phyloP scores from a whole-genome alignment of 2,797 vertebrate genomes.

The Nannoperca australis region DNA sequence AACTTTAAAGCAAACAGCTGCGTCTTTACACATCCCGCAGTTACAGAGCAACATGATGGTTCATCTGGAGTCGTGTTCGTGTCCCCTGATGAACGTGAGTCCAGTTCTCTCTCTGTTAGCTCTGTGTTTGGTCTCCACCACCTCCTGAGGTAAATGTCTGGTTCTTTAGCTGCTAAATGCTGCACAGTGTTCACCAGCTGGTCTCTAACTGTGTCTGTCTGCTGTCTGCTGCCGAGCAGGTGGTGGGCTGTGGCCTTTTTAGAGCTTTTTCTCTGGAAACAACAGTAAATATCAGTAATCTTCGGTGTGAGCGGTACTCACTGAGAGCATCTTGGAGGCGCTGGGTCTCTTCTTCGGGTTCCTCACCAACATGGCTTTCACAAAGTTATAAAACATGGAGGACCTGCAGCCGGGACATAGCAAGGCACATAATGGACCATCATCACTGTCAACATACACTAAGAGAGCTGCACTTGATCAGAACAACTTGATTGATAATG shows the following conservation, averaged over 20 bases:
- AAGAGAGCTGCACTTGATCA: background rate
- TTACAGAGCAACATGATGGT: background rate
- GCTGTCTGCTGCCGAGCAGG: background rate
- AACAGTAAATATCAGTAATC: too few relatives aligned
- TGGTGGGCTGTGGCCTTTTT: background rate
- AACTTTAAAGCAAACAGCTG: background rate
- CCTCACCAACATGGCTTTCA: slow-evolving; percentile 91
- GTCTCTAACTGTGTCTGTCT: background rate
- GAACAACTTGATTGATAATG: background rate
- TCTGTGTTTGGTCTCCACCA: background rate
- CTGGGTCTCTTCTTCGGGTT: slow-evolving; percentile 92
- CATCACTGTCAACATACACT: background rate
- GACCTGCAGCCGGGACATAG: slow-evolving; percentile 83
- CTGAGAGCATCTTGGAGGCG: slow-evolving; percentile 90
- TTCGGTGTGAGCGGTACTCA: slow-evolving; percentile 74
- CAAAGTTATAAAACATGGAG: slow-evolving; percentile 90
- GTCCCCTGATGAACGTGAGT: too few relatives aligned
- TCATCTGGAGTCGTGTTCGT: background rate
- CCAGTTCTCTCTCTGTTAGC: too few relatives aligned
- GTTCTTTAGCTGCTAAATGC: background rate
- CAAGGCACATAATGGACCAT: too few relatives aligned
- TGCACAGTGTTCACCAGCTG: background rate
- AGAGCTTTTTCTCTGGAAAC: background rate
- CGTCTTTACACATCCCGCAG: background rate
- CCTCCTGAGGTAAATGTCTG: background rate